A percentile compares a stretch with the other conserved stretches of the same genome.
phyloP scores from a whole-genome alignment of 2,113 vertebrate species.

The Casuarius casuarius region DNA sequence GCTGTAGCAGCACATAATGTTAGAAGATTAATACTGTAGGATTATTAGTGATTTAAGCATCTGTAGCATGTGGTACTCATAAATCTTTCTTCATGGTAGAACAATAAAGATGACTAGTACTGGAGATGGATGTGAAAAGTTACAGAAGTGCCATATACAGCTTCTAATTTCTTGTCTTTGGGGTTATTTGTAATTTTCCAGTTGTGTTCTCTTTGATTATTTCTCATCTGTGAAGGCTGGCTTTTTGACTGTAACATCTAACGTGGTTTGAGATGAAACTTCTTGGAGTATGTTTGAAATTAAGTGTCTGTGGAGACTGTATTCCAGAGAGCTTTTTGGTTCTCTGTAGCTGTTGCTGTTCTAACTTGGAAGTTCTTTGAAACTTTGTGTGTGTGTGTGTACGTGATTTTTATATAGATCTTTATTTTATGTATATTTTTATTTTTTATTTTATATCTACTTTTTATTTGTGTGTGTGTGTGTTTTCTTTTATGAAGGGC shows the following conservation, averaged over 20 bases:
- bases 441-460: background rate
- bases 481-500: background rate
- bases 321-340: background rate
- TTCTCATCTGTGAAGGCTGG: background rate
- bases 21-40: background rate
- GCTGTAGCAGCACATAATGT: background rate
- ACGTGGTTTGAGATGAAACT: background rate
- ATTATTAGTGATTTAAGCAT: background rate
- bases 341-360: background rate
- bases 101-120: background rate
- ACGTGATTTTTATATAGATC: background rate
- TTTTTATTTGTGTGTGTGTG: background rate
- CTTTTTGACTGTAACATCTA: background rate
- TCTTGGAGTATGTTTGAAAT: background rate
- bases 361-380: background rate
- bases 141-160: background rate
- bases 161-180: background rate
- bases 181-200: constrained; percentile 7
- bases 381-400: background rate
- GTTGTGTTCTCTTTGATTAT: background rate
- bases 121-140: background rate
- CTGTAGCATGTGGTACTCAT: background rate
- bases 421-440: background rate
- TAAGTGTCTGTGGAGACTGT: background rate
- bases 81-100: background rate